These are phyloP conservation scores for Pyrrhosoma nymphula DNA, from an alignment of 2,888 invertebrate genomes.

Conservation along the genomic window DNA sequence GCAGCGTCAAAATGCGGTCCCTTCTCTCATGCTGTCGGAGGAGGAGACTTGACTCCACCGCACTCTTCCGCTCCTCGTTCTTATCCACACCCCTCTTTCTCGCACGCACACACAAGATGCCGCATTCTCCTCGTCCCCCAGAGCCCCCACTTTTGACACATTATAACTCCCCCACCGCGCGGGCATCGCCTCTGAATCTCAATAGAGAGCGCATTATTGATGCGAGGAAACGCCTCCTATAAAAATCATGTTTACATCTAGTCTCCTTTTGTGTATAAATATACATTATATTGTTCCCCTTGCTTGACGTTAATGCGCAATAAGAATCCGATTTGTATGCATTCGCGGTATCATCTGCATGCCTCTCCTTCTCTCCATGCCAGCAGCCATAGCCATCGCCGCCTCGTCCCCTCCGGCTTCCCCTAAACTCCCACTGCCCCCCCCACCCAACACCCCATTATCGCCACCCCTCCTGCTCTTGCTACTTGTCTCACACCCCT, in stretches of 20 bases:
- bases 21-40: not conserved
- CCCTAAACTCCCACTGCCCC: not conserved
- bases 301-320: conserved; percentile 64
- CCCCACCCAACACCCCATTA: not conserved
- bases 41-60: not conserved
- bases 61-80: not conserved
- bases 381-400: not conserved
- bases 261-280: conserved; percentile 63
- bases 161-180: not conserved
- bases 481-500: not conserved
- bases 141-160: not conserved
- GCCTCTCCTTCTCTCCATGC: not conserved
- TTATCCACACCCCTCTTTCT: not conserved
- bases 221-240: conserved; percentile 59
- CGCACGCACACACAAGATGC: not conserved
- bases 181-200: conserved; percentile 46
- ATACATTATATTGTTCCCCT: conserved; percentile 54
- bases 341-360: conserved; percentile 25
- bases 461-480: not conserved
- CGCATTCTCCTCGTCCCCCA: not conserved
- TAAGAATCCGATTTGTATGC: conserved; percentile 63
- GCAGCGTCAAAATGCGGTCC: not conserved
- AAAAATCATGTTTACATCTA: conserved; percentile 67
- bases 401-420: not conserved
- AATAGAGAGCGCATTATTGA: conserved; percentile 60